Conservation (phyloP, 2,797 vertebrate genomes). For the Apogon hyalosoma region DNA sequence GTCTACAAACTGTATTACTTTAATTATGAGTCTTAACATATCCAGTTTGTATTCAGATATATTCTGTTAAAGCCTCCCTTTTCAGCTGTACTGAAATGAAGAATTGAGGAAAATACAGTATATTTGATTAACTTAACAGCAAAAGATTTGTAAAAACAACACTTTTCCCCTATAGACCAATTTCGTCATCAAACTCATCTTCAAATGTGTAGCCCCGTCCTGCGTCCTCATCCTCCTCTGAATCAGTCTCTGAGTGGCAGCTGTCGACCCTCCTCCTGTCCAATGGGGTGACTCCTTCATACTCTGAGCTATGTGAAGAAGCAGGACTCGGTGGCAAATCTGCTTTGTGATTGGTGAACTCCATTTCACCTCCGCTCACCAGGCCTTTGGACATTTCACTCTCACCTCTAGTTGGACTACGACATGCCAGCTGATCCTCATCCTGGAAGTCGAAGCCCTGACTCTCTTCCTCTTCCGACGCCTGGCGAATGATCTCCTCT, state of each 20-base stretch:
- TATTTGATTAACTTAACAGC: slow-evolving; percentile 57
- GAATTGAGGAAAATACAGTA: slow-evolving; percentile 53
- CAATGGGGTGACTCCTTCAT: slow-evolving; percentile 78
- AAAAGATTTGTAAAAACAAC: slow-evolving; percentile 38
- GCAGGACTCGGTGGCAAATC: slow-evolving; percentile 82
- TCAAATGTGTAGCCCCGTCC: slow-evolving; percentile 86
- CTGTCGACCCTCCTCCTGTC: slow-evolving; percentile 84
- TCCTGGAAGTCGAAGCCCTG: slow-evolving; percentile 76
- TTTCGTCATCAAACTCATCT: slow-evolving; percentile 89
- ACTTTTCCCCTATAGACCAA: slow-evolving; percentile 83
- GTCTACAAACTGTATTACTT: slow-evolving; percentile 37
- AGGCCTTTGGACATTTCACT: slow-evolving; percentile 40
- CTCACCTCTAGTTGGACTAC: slow-evolving; percentile 55
- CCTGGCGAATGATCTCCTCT: slow-evolving; percentile 86
- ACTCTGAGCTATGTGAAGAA: slow-evolving; percentile 85
- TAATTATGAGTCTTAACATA: slow-evolving; percentile 33
- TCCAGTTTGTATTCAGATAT: slow-evolving; percentile 62
- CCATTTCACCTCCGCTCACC: slow-evolving; percentile 43
- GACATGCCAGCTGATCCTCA: slow-evolving; percentile 57
- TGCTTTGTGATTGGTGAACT: slow-evolving; percentile 65
- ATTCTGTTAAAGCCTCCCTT: slow-evolving; percentile 59
- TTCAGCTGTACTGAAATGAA: slow-evolving; percentile 31
- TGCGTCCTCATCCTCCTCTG: slow-evolving; percentile 77
- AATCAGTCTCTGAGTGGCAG: slow-evolving; percentile 83
- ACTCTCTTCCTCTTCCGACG: slow-evolving; percentile 78